A percentile compares a stretch with the other conserved stretches of the same genome.
Evolutionary conservation across 2,113 vertebrate species (phyloP).

Genomic region (Scopus umbretta): DNA sequence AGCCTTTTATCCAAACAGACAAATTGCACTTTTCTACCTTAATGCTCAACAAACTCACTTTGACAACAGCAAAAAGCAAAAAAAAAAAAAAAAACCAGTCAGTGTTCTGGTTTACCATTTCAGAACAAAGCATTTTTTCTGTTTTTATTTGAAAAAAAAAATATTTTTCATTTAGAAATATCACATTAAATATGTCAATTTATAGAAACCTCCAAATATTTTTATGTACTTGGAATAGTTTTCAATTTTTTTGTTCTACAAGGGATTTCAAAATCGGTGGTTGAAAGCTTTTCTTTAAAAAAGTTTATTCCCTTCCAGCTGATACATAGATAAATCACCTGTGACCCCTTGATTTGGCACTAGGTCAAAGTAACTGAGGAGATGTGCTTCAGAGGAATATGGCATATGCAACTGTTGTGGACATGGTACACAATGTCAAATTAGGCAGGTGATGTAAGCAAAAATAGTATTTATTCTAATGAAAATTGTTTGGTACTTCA

Average conservation of each 20-base stretch:
- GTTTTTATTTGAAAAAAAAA: not conserved
- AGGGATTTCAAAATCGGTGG: not conserved
- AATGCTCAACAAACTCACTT: not conserved
- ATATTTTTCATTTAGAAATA: not conserved
- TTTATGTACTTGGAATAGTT: not conserved
- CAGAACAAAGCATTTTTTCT: not conserved
- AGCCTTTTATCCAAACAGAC: not conserved
- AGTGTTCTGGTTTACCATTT: not conserved
- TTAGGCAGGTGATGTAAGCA: too few species aligned
- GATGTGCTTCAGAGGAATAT: not conserved
- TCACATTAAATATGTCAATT: not conserved
- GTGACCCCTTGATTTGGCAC: not conserved
- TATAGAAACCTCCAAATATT: not conserved
- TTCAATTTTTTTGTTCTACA: accelerated
- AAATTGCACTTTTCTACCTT: not conserved
- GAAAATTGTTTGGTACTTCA: too few species aligned
- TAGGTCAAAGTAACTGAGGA: not conserved
- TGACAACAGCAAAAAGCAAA: not conserved
- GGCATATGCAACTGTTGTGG: not conserved
- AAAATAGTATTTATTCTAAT: too few species aligned
- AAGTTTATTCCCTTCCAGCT: not conserved
- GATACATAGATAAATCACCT: not conserved
- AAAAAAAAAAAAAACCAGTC: not conserved
- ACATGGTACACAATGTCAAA: too few species aligned
- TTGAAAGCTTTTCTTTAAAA: not conserved